Evolutionary conservation across 2,888 invertebrate species (phyloP), one percentile per base, ranked within the genome.

Genomic region (Notodromas monacha): DNA sequence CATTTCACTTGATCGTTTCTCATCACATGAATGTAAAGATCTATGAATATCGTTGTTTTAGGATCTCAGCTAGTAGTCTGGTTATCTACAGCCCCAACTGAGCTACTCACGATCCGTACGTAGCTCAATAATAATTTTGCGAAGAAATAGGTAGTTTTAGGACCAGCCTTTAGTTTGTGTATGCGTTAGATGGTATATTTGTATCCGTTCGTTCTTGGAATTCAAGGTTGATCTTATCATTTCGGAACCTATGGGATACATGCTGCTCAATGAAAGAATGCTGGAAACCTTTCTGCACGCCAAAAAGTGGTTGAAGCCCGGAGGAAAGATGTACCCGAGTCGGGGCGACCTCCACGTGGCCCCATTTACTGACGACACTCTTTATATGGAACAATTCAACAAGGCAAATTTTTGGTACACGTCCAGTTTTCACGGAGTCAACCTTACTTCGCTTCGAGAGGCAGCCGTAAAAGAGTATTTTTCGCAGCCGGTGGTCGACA

Each of bases 221-320:
- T n/a, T n/a, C n/a, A n/a, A n/a, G 6, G 27, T 96, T 12, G 92
- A 96, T 53, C 67, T 86, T 27, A 89, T 96, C 41, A 77, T 96
- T 40, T 89, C 86, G 2, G 96, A 96, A 53, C 92, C 92, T 0
- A 96, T 96, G 92, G 92, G 92, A n/a, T 96, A 96, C 49, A 92
- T 96, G 92, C 55, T 96, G 33, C 86, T 86, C 50, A 96, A 96
- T 54, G 92, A 96, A 50, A 60, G 92, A 37, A 96, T 96, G 96
- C 57, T 96, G 40, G 96, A 96, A 55, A 86, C 86, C 1, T 96
- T 81, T 55, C 56, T 96, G 35, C 92, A 92, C 56, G 89, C 92
- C 3, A 81, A 92, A 45, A 92, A 92, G 49, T 96, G 89, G 81
- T 57, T 92, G 26, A 69, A 69, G 50, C 73, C 74, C 13, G 56